Conservation (phyloP, 2,888 invertebrate genomes). For the Hirudinaria manillensis region DNA sequence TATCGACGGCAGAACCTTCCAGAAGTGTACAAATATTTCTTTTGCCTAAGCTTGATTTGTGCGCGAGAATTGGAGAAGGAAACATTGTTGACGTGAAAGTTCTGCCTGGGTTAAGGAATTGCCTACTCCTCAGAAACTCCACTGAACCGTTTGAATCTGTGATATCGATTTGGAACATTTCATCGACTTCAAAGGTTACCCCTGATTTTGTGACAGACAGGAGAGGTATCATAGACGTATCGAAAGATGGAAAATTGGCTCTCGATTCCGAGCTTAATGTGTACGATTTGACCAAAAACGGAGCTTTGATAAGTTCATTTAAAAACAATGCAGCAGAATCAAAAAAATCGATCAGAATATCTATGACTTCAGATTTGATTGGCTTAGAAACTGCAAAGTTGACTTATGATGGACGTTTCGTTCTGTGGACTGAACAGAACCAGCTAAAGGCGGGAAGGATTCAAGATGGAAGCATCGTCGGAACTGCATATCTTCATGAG, state of each 20-base stretch:
- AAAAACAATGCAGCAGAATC: not conserved
- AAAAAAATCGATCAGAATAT: not conserved
- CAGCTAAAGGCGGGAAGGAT: constrained; percentile 36
- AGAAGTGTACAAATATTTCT: constrained; percentile 6
- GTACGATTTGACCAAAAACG: constrained; percentile 33
- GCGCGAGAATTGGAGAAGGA: not conserved
- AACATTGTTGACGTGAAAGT: constrained; percentile 15
- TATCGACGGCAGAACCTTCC: not conserved
- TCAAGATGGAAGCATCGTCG: constrained; percentile 32
- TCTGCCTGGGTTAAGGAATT: constrained; percentile 22
- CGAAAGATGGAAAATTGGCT: constrained; percentile 37
- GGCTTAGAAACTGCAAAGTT: constrained; percentile 30
- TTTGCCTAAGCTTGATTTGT: constrained; percentile 14
- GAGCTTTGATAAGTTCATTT: not conserved
- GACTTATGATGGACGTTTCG: constrained; percentile 39
- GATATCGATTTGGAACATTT: constrained; percentile 31
- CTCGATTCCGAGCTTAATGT: constrained; percentile 39
- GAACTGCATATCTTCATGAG: constrained; percentile 38
- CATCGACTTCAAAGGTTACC: not conserved
- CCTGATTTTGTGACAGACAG: constrained; percentile 19
- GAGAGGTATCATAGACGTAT: constrained; percentile 37
- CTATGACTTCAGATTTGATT: constrained; percentile 15
- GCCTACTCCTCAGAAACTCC: constrained; percentile 17
- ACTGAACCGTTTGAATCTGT: not conserved
- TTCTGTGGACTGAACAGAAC: constrained; percentile 38